These are phyloP conservation scores for Pipistrellus kuhlii DNA, from an alignment of 2,797 vertebrate genomes.

Conservation along the genomic window DNA sequence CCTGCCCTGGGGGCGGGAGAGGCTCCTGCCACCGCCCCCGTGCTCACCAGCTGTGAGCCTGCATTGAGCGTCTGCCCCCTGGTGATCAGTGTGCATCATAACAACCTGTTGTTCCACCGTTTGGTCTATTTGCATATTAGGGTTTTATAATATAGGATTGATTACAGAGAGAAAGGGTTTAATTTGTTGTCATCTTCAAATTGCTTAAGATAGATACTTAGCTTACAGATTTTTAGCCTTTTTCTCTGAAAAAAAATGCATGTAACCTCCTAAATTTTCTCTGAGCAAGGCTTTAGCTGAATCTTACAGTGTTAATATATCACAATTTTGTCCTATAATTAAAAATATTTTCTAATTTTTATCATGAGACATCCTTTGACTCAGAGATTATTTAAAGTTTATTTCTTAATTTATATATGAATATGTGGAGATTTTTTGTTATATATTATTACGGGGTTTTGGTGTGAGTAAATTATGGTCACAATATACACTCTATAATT, in stretches of 20 bases:
- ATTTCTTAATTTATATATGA: constrained; percentile 4
- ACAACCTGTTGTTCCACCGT: too few species aligned
- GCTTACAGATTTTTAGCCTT: background rate
- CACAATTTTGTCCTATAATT: background rate
- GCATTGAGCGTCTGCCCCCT: too few species aligned
- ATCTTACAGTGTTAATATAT: too few species aligned
- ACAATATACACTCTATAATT: background rate
- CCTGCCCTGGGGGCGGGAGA: accelerated
- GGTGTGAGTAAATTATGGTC: background rate
- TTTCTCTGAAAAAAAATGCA: background rate
- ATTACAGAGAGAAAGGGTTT: background rate
- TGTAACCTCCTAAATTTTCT: background rate
- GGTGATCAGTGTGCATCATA: too few species aligned
- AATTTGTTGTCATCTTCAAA: background rate
- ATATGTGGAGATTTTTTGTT: background rate
- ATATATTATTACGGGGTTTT: background rate
- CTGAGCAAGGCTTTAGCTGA: background rate
- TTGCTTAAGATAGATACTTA: background rate
- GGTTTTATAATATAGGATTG: too few species aligned
- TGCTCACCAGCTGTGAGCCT: too few species aligned
- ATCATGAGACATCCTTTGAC: background rate
- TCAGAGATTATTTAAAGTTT: background rate
- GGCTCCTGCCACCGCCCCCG: too few species aligned
- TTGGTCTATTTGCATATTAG: too few species aligned
- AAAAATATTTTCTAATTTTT: background rate